A percentile compares a stretch with the other conserved stretches of the same genome.
phyloP scores from a whole-genome alignment of 2,888 invertebrate genomes.

The Tanypteryx hageni region DNA sequence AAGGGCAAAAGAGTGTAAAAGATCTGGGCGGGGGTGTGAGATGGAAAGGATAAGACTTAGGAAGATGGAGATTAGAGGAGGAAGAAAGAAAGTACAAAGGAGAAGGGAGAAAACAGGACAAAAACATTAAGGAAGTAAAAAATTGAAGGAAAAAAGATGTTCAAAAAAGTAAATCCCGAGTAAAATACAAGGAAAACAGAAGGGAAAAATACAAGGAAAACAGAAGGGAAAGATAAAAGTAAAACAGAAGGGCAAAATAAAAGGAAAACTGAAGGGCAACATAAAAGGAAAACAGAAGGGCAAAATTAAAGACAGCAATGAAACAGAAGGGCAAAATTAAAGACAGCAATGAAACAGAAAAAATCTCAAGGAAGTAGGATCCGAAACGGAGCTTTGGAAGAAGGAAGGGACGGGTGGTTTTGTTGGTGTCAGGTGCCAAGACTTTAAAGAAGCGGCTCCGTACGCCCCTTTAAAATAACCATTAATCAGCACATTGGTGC shows the following conservation, averaged over 20 bases:
- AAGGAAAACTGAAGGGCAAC: too few species aligned
- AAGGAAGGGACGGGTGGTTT: neutral
- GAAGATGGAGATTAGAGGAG: neutral
- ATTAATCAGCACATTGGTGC: neutral
- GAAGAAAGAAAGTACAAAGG: neutral
- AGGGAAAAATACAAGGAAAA: too few species aligned
- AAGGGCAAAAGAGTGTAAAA: neutral
- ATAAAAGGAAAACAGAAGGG: too few species aligned
- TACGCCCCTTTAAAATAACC: neutral
- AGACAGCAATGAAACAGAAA: neutral
- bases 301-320: too few species aligned
- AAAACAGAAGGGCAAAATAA: too few species aligned
- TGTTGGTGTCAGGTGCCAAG: neutral
- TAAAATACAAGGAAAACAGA: too few species aligned
- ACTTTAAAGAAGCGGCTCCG: neutral
- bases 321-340: too few species aligned
- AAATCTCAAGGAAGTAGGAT: neutral
- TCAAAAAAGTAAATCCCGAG: too few species aligned
- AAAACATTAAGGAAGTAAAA: neutral
- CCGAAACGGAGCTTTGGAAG: neutral
- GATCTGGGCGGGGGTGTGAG: neutral
- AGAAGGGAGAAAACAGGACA: neutral
- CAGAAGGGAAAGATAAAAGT: too few species aligned
- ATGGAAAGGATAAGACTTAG: neutral
- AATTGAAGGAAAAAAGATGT: too few species aligned